Base-by-base conservation (phyloP, 2,888 invertebrate species). In the Nomada ruficornis region DNA sequence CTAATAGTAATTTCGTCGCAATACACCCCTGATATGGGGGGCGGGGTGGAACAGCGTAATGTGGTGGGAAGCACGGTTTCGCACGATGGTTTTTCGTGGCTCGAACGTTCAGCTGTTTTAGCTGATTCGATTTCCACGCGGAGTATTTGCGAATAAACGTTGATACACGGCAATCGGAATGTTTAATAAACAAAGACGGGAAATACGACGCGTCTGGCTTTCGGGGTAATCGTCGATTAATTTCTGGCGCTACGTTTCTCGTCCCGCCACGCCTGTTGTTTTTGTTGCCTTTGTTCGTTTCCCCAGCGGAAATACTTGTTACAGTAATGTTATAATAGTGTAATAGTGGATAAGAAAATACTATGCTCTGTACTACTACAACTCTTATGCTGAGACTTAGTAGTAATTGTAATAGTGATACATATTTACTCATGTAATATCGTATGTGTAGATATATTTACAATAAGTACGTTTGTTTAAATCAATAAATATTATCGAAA, bases 141-240 rank as follows among this genome's bases (percentile, higher is more conserved):
- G 57, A 50, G 69, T 78, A 69, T 77, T 78, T 79, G 63, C 79
- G 69, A 77, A 77, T 78, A 65, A 68, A 78, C 79, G 79, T 70
- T 77, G 69, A 57, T 78, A 70, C 78, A 65, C 63, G 69, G 52
- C 82, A 63, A 55, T 67, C 68, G 74, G 68, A 77, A 86, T 79
- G 78, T 78, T 80, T 64, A 82, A 85, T 82, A 82, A 70, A 77
- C 82, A 77, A 50, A 55, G 60, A 36, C 57, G 50, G 20, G 54
- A 59, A 55, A 54, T 69, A 42, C 36, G 59, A 23, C n/a, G 23
- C 36, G 64, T 57, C 59, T 60, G 50, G 55, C 57, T 70, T 57
- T 26, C 55, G 54, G 18, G 72, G 60, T 84, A 81, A 85, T 85
- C 57, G 85, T 15, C 60, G 77, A 77, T 70, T 70, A 82, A 85